A percentile compares a stretch with the other conserved stretches of the same genome.
phyloP scores from a whole-genome alignment of 2,113 vertebrate species.

The Pao palembangensis region DNA sequence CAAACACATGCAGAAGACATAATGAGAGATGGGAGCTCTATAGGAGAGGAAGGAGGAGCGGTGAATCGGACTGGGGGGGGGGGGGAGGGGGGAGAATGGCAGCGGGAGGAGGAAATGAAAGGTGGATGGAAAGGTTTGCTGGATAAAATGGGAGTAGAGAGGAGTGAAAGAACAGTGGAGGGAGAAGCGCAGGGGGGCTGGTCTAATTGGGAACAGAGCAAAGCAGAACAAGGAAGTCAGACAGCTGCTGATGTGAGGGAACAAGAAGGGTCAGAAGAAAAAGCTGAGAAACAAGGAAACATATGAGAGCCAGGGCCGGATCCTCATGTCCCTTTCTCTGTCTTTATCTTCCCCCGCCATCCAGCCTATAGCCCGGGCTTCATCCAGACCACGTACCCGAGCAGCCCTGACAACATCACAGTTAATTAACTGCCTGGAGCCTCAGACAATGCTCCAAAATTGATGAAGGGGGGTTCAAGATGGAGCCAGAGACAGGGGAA shows the following conservation, averaged over 20 bases:
- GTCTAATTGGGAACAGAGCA: constrained; percentile 19
- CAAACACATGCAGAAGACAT: constrained; percentile 53
- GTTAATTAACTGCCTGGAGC: constrained; percentile 65
- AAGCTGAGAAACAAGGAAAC: constrained; percentile 1
- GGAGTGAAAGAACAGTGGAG: background rate
- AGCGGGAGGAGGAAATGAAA: background rate
- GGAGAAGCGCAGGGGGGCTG: constrained; percentile 9
- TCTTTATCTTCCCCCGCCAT: constrained; percentile 15
- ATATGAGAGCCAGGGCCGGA: constrained; percentile 4
- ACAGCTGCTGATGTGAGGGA: background rate
- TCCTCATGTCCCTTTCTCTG: constrained; percentile 14
- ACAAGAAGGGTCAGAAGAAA: constrained; percentile 6
- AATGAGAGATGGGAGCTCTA: constrained; percentile 55
- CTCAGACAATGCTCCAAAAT: constrained; percentile 44
- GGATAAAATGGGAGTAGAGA: background rate
- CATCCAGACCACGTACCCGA: constrained; percentile 33
- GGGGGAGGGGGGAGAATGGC: constrained; percentile 1
- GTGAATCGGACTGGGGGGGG: constrained; percentile 35
- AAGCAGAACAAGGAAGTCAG: constrained; percentile 5
- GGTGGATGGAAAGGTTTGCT: constrained; percentile 1
- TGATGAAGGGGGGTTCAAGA: constrained; percentile 29
- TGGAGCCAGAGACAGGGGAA: constrained; percentile 5
- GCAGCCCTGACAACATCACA: constrained; percentile 51
- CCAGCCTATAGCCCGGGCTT: constrained; percentile 17
- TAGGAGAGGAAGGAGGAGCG: constrained; percentile 28